Percentiles rank a stretch among this genome's conserved stretches.
These are phyloP conservation scores for Oligia latruncula DNA, from an alignment of 2,888 invertebrate species.

Conservation along the genomic window DNA sequence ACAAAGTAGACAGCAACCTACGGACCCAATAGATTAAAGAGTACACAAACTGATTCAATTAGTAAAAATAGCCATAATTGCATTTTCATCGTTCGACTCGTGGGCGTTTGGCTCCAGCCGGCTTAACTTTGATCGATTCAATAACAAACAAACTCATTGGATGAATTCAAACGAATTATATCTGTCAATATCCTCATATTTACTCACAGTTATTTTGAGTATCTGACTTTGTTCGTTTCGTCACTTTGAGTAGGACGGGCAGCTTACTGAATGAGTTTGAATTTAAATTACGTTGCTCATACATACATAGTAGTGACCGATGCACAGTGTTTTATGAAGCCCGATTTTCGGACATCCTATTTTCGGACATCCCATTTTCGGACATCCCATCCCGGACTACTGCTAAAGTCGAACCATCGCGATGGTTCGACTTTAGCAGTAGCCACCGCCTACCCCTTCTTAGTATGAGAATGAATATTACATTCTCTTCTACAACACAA, in stretches of 20 bases:
- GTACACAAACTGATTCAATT: slow-evolving; percentile 16
- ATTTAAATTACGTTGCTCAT: slow-evolving; percentile 59
- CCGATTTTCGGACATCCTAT: too few relatives aligned
- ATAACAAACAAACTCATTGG: slow-evolving; percentile 52
- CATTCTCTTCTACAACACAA: not conserved
- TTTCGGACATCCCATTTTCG: too few relatives aligned
- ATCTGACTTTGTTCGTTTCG: slow-evolving; percentile 48
- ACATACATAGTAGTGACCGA: slow-evolving; percentile 51
- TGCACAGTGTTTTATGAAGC: too few relatives aligned
- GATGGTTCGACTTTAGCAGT: slow-evolving; percentile 46
- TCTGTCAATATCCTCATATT: slow-evolving; percentile 52
- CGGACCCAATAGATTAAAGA: slow-evolving; percentile 17
- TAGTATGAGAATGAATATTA: slow-evolving; percentile 24
- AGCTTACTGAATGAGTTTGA: slow-evolving; percentile 62
- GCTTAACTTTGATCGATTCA: slow-evolving; percentile 40
- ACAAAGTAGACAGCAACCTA: not conserved
- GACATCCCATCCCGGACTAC: too few relatives aligned
- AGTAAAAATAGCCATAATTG: slow-evolving; percentile 25
- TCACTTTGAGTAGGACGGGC: slow-evolving; percentile 54
- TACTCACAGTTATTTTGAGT: slow-evolving; percentile 57
- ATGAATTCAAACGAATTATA: slow-evolving; percentile 41
- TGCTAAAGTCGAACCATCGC: too few relatives aligned
- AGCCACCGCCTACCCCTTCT: slow-evolving; percentile 38
- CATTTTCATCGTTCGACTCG: slow-evolving; percentile 15
- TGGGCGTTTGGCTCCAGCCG: slow-evolving; percentile 28